Evolutionary conservation across 2,888 invertebrate species (phyloP).

Genomic region (Acanthosepion esculentum): DNA sequence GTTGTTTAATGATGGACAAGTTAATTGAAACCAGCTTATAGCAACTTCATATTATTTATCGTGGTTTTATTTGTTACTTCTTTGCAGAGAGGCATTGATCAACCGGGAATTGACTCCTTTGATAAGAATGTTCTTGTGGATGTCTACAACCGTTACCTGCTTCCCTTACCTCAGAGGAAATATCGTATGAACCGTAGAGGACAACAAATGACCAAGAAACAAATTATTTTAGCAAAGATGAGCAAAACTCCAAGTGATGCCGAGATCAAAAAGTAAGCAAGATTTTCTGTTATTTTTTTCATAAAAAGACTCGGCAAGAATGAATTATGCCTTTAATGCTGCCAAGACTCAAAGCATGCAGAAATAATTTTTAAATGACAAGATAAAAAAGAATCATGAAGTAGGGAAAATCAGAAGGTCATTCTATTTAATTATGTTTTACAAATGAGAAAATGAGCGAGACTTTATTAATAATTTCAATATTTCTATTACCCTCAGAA

Average conservation of each 20-base stretch:
- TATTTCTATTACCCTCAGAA: too few species aligned
- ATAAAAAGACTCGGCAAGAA: too few species aligned
- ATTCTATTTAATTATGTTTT: too few species aligned
- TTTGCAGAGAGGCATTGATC: slow-evolving; percentile 60
- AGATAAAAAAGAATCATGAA: neutral
- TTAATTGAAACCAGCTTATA: too few species aligned
- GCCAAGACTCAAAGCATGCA: too few species aligned
- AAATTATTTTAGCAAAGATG: slow-evolving; percentile 62
- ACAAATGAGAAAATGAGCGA: too few species aligned
- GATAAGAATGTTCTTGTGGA: slow-evolving; percentile 66
- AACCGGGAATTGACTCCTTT: slow-evolving; percentile 53
- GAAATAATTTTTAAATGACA: too few species aligned
- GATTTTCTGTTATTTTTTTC: slow-evolving; percentile 48
- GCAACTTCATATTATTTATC: too few species aligned
- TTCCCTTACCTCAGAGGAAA: slow-evolving; percentile 71
- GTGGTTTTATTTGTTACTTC: neutral
- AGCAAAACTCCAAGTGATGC: slow-evolving; percentile 55
- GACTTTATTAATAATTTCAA: too few species aligned
- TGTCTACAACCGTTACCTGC: slow-evolving; percentile 66
- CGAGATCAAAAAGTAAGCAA: slow-evolving; percentile 56
- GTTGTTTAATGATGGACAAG: too few species aligned
- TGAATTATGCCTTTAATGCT: too few species aligned
- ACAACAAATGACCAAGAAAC: slow-evolving; percentile 65
- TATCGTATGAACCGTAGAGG: slow-evolving; percentile 68
- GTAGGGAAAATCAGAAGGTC: neutral